A percentile compares a stretch with the other conserved stretches of the same genome.
Evolutionary conservation across 2,888 invertebrate genomes (phyloP).

Genomic region (Tricholauxania praeusta): DNA sequence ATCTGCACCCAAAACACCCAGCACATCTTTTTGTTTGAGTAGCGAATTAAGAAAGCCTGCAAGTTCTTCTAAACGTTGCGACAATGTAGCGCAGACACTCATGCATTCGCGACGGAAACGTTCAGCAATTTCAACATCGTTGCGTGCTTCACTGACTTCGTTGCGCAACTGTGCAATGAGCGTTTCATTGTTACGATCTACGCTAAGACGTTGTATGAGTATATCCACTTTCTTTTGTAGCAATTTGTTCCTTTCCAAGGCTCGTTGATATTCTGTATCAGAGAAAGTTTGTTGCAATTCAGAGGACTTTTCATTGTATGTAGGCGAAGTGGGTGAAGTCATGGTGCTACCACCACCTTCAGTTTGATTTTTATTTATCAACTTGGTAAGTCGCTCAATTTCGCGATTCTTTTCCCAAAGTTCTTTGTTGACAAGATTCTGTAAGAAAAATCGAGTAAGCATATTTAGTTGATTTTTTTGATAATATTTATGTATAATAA

Average conservation of each 20-base stretch:
- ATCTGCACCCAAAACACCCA: conserved; percentile 70
- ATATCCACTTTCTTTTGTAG: conserved; percentile 63
- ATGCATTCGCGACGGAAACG: conserved; percentile 64
- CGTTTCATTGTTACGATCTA: conserved; percentile 52
- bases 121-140: conserved; percentile 60
- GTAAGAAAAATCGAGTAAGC: conserved; percentile 48
- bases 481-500: neutral
- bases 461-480: neutral
- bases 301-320: conserved; percentile 39
- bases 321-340: conserved; percentile 43
- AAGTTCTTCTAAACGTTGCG: conserved; percentile 72
- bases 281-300: conserved; percentile 62
- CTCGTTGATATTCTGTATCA: conserved; percentile 59
- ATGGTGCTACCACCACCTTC: neutral
- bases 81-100: conserved; percentile 67
- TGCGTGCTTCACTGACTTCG: conserved; percentile 56
- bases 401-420: conserved; percentile 73
- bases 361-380: conserved; percentile 51
- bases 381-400: conserved; percentile 70
- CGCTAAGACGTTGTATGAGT: conserved; percentile 57
- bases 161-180: conserved; percentile 53
- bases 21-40: conserved; percentile 71
- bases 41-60: conserved; percentile 74
- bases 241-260: conserved; percentile 62
- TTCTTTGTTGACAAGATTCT: conserved; percentile 72